phyloP scores from a whole-genome alignment of 2,888 invertebrate species.

The Lasioglossum figueresi region DNA sequence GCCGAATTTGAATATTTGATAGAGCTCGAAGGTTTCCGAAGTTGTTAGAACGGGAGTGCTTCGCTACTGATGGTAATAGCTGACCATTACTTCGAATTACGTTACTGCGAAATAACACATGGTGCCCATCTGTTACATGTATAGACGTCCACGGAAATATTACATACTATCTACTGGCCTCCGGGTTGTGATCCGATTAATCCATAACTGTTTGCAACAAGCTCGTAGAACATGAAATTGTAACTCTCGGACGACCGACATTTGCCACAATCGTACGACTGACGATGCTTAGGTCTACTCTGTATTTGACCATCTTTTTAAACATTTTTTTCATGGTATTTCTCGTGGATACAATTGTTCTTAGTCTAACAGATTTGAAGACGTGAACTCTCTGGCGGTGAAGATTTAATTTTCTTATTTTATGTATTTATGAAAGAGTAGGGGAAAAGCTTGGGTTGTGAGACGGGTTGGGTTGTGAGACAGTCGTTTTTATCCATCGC shows the following conservation, averaged over 20 bases:
- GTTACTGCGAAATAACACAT: background rate
- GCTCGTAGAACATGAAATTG: no score
- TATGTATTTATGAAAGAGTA: background rate
- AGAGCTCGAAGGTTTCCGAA: background rate
- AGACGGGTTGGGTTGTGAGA: no score
- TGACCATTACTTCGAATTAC: slow-evolving; percentile 5
- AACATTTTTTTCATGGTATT: no score
- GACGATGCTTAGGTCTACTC: background rate
- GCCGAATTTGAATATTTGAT: background rate
- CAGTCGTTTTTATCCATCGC: no score
- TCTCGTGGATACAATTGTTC: no score
- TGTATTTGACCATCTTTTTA: background rate
- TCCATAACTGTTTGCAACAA: background rate
- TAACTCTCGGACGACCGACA: background rate
- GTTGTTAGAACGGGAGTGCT: background rate
- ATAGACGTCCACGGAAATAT: background rate
- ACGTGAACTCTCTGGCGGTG: no score
- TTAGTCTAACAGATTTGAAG: no score
- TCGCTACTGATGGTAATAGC: background rate
- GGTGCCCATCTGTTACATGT: background rate
- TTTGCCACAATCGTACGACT: background rate
- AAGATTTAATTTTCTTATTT: no score
- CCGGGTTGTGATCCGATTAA: background rate
- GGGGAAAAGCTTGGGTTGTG: no score
- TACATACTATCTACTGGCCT: background rate